These are phyloP conservation scores for Cosmia pyralina DNA, from an alignment of 2,888 invertebrate genomes.

Conservation along the genomic window DNA sequence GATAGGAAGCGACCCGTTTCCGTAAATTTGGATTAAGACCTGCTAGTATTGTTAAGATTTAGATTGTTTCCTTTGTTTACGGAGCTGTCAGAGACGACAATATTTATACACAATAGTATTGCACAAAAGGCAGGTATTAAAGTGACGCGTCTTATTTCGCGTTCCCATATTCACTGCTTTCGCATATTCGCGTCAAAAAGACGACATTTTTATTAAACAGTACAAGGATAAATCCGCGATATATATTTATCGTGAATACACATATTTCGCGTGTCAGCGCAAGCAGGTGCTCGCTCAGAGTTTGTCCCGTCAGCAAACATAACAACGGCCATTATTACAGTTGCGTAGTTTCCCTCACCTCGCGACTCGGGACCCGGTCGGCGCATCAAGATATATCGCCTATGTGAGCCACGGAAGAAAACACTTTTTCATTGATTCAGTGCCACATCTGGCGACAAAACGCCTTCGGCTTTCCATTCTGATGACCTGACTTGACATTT, in stretches of 20 bases:
- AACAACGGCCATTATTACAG: conserved; percentile 81
- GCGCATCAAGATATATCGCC: conserved; percentile 83
- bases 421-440: conserved; percentile 90
- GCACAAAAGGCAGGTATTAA: conserved; percentile 29
- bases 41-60: conserved; percentile 59
- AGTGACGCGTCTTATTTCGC: conserved; percentile 35
- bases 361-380: conserved; percentile 62
- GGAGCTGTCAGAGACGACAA: conserved; percentile 32
- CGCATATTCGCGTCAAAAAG: conserved; percentile 63
- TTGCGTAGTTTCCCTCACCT: conserved; percentile 67
- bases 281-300: conserved; percentile 83
- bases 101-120: conserved; percentile 31
- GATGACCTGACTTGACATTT: conserved; percentile 91
- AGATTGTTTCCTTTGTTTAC: conserved; percentile 58
- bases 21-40: conserved; percentile 68
- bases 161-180: conserved; percentile 41
- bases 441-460: conserved; percentile 89
- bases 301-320: conserved; percentile 83
- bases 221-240: conserved; percentile 72
- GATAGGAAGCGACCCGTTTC: conserved; percentile 74
- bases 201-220: conserved; percentile 75
- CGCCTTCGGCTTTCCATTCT: conserved; percentile 88
- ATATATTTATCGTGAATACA: conserved; percentile 70
- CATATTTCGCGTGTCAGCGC: conserved; percentile 77
- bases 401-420: conserved; percentile 86